Evolutionary conservation across 2,113 vertebrate genomes (phyloP).

Genomic region (Herpetotheres cachinnans): DNA sequence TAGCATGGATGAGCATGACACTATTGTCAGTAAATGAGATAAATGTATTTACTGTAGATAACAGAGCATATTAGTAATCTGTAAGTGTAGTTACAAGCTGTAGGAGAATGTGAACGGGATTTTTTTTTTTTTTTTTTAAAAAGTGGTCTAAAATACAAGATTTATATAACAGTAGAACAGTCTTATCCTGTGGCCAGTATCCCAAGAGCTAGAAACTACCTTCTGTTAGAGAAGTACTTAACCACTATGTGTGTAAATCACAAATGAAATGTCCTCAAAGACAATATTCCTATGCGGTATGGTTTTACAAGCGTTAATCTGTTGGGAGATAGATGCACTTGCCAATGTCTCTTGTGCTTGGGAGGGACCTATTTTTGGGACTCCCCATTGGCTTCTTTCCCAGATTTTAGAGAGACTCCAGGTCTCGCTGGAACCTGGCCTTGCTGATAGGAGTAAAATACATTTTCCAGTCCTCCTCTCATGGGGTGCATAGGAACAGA

Average conservation of each 20-base stretch:
- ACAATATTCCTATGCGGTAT: not conserved
- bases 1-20: not conserved
- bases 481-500: not conserved
- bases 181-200: not conserved
- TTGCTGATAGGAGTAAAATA: not conserved
- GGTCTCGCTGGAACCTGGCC: not conserved
- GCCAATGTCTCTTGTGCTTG: not conserved
- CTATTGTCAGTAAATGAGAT: not conserved
- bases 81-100: not conserved
- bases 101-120: not conserved
- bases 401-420: not conserved
- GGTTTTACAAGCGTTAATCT: not conserved
- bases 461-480: not conserved
- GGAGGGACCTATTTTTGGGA: not conserved
- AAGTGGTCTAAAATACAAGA: not conserved
- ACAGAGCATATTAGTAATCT: not conserved
- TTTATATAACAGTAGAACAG: not conserved
- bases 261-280: not conserved
- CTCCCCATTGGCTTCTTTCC: not conserved
- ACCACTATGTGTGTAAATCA: not conserved
- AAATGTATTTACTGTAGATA: not conserved
- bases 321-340: not conserved
- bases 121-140: not conserved
- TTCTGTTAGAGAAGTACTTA: not conserved
- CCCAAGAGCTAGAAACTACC: not conserved